Conservation (phyloP, 2,888 invertebrate genomes). For the Macrosoma leucophasiata region DNA sequence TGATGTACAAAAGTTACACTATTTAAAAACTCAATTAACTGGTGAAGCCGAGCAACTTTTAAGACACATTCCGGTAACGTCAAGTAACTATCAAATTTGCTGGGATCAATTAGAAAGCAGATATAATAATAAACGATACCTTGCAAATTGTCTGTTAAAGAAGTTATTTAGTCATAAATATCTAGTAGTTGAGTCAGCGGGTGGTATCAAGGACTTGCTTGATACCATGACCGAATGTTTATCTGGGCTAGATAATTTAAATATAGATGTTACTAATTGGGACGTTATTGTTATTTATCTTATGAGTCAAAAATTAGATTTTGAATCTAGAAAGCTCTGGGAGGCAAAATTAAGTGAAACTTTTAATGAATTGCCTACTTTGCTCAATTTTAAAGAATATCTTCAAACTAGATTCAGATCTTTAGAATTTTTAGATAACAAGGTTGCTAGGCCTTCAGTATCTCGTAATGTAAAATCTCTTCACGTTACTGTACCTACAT, state of each 20-base stretch:
- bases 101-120: too few species aligned
- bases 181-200: too few species aligned
- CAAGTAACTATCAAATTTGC: too few species aligned
- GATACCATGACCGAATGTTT: conserved; percentile 24
- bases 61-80: too few species aligned
- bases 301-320: conserved; percentile 20
- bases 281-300: conserved; percentile 25
- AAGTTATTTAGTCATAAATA: too few species aligned
- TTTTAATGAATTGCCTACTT: conserved; percentile 23
- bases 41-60: too few species aligned
- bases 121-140: too few species aligned
- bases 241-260: conserved; percentile 16
- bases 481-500: conserved; percentile 7
- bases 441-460: conserved; percentile 7
- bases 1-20: too few species aligned
- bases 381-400: conserved; percentile 21
- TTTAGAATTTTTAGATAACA: conserved; percentile 23
- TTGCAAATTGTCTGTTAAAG: too few species aligned
- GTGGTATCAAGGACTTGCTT: conserved; percentile 14
- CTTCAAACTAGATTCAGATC: conserved; percentile 22
- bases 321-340: conserved; percentile 22
- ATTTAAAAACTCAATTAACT: too few species aligned
- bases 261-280: conserved; percentile 19
- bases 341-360: conserved; percentile 14
- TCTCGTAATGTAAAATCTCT: conserved; percentile 1